Evolutionary conservation across 2,888 invertebrate genomes (phyloP), one percentile per base, ranked within the genome.

Genomic region (Oscheius sp.): DNA sequence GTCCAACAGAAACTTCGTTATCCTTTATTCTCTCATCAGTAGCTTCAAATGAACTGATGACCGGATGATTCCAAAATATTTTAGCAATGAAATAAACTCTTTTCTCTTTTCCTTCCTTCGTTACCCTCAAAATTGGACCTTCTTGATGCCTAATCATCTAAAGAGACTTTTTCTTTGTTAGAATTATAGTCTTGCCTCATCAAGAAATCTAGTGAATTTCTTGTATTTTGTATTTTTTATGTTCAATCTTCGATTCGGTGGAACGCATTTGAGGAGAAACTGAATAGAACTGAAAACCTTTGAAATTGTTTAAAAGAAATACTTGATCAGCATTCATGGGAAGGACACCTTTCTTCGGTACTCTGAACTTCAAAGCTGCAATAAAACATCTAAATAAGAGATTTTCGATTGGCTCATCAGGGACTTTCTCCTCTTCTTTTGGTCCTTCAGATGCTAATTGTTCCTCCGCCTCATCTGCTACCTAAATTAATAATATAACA

Each of bases 211-310:
- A 57, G 75, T 76, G 61, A 85, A 85, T 70, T 85, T 85, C 66
- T 85, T 84, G 74, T 73, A 83, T 52, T 77, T 78, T 2, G 84
- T 85, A 67, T 82, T 85, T 66, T 85, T 85, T 73, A 85, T 79
- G 45, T 85, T 84, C 55, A 85, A 58, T 34, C 71, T 66, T 1
- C 71, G 65, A 23, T 77, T 78, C 8, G 74, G 73, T 2, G 85
- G 85, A 6, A 80, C 75, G 64, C 78, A 79, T 12, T 74, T 34
- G 0, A 79, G 65, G 2, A 78, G 65, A 39, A 68, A 74, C 58
- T 74, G 72, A 67, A 39, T 78, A 78, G 61, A 78, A 78, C 55
- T 77, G 84, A n/a, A n/a, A n/a, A n/a, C n/a, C n/a, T n/a, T n/a
- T n/a, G n/a, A n/a, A n/a, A n/a, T n/a, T n/a, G n/a, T n/a, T n/a